Percentiles rank a stretch among this genome's conserved stretches.
Evolutionary conservation across 2,797 vertebrate species (phyloP).

Genomic region (Melanogrammus aeglefinus): DNA sequence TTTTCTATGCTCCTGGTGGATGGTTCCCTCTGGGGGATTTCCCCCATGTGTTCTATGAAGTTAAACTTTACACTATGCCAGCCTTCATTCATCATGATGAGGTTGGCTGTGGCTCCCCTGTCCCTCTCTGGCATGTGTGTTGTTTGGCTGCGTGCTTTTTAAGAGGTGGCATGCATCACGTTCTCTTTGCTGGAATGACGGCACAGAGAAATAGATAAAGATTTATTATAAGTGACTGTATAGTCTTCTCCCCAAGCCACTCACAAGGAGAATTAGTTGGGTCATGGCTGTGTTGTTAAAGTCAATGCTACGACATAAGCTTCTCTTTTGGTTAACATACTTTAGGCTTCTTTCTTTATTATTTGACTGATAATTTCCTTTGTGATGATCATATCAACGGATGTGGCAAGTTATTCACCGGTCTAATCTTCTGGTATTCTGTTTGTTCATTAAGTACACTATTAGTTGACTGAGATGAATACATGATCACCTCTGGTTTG

Average conservation of each 20-base stretch:
- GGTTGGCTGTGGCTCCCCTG: constrained; percentile 9
- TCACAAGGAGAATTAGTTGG: background rate
- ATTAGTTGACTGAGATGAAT: constrained; percentile 15
- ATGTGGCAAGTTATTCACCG: constrained; percentile 15
- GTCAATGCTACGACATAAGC: too few relatives aligned
- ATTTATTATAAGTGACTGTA: background rate
- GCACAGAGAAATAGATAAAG: background rate
- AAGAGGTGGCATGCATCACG: background rate
- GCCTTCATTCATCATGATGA: constrained; percentile 14
- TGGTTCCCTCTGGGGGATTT: constrained; percentile 44
- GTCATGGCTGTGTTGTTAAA: too few relatives aligned
- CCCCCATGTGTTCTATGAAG: constrained; percentile 33
- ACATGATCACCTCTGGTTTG: constrained; percentile 31
- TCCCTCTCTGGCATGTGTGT: constrained; percentile 28
- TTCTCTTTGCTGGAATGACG: constrained; percentile 4
- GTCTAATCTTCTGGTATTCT: constrained; percentile 28
- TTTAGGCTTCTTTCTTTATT: constrained; percentile 32
- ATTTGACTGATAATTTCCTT: constrained; percentile 34
- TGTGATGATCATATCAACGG: constrained; percentile 37
- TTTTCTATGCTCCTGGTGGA: constrained; percentile 39
- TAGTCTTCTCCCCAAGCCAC: background rate
- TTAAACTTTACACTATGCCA: constrained; percentile 16
- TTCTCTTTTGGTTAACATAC: constrained; percentile 29
- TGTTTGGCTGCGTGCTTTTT: background rate
- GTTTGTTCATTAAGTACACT: constrained; percentile 42